Evolutionary conservation across 1,140 invertebrate genomes (phyloP).

Genomic region (Bactericera cockerelli): DNA sequence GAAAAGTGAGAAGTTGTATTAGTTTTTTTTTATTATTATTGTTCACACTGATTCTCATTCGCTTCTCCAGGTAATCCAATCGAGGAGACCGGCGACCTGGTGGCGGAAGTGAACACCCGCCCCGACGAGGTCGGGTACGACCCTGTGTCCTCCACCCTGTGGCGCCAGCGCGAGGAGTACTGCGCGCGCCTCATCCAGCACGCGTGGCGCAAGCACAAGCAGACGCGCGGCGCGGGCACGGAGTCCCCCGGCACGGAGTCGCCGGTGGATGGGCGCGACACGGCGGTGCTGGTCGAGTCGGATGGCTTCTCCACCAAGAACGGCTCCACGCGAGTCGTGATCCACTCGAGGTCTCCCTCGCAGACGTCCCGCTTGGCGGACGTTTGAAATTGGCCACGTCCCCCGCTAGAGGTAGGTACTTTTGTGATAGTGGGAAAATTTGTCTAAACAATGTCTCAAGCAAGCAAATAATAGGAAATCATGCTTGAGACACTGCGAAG

Average conservation of each 20-base stretch:
- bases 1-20: too few relatives aligned
- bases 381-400: constrained; percentile 52
- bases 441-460: too few relatives aligned
- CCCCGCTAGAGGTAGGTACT: constrained; percentile 30
- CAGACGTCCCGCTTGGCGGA: constrained; percentile 61
- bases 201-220: constrained; percentile 76
- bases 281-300: constrained; percentile 64
- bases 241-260: constrained; percentile 26
- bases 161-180: constrained; percentile 89
- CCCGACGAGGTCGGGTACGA: constrained; percentile 78
- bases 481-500: too few relatives aligned
- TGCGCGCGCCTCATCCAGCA: constrained; percentile 88
- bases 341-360: constrained; percentile 68
- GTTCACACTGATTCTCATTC: too few relatives aligned
- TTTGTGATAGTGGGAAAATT: too few relatives aligned
- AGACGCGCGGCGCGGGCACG: constrained; percentile 31
- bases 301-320: constrained; percentile 65
- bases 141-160: constrained; percentile 80
- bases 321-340: constrained; percentile 75
- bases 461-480: too few relatives aligned
- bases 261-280: constrained; percentile 39
- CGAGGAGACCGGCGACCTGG: constrained; percentile 69
- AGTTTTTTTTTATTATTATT: too few relatives aligned
- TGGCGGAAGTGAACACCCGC: constrained; percentile 50
- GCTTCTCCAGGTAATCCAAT: constrained; percentile 47